A percentile compares a stretch with the other conserved stretches of the same genome.
Conservation (phyloP, 2,113 vertebrate species). For the Oncorhynchus nerka region DNA sequence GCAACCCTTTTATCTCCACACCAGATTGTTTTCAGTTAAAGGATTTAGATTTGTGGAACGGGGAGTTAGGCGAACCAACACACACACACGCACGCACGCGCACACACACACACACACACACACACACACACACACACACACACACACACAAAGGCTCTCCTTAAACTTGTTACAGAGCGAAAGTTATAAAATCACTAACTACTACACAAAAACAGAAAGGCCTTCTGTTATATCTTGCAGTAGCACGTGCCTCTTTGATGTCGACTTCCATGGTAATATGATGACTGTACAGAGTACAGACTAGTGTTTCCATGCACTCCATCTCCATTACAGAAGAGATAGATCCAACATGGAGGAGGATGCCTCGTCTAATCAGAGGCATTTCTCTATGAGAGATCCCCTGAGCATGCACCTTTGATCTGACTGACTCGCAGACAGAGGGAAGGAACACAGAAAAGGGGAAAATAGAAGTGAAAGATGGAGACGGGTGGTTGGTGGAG, state of each 20-base stretch:
- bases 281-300: constrained; percentile 10
- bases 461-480: constrained; percentile 3
- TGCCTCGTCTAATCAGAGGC: constrained; percentile 31
- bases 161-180: not conserved
- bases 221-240: constrained; percentile 19
- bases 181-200: not conserved
- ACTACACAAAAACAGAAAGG: not conserved
- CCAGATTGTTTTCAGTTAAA: constrained; percentile 46
- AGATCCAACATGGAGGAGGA: constrained; percentile 17
- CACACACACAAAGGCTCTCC: constrained; percentile 6
- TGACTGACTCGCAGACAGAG: constrained; percentile 27
- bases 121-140: not conserved
- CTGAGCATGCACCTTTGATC: constrained; percentile 54
- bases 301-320: constrained; percentile 17
- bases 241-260: constrained; percentile 29
- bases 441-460: constrained; percentile 5
- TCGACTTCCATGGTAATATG: constrained; percentile 19
- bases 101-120: not conserved
- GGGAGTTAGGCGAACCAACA: not conserved
- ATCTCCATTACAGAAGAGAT: constrained; percentile 32
- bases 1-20: constrained; percentile 55
- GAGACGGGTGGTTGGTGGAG: not conserved
- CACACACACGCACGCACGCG: not conserved
- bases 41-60: constrained; percentile 42
- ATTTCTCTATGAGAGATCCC: constrained; percentile 15